These are phyloP conservation scores for Lasioglossum malachurum DNA, from an alignment of 2,888 invertebrate genomes.

Conservation along the genomic window DNA sequence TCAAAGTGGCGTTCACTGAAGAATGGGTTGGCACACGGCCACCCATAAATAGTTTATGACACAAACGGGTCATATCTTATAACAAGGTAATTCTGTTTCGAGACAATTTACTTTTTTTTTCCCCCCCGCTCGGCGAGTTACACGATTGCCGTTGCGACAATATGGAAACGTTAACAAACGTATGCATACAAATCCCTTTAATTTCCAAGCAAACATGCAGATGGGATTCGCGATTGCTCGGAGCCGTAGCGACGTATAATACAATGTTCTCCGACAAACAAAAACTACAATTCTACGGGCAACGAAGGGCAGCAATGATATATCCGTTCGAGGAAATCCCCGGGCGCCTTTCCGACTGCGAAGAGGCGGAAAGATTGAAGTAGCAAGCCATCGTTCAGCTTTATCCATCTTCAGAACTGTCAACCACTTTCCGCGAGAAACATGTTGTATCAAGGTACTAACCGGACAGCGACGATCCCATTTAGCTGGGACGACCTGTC, in stretches of 20 bases:
- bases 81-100: constrained; percentile 21
- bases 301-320: not conserved
- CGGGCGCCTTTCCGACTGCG: not conserved
- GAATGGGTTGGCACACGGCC: constrained; percentile 36
- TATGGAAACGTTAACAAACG: constrained; percentile 5
- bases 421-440: not conserved
- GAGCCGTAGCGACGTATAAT: not conserved
- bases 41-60: constrained; percentile 46
- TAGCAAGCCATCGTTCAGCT: not conserved
- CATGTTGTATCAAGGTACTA: not conserved
- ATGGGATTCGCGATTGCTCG: not conserved
- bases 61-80: constrained; percentile 33
- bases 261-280: not conserved
- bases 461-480: not conserved
- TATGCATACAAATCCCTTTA: not conserved
- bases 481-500: not conserved
- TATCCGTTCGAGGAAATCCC: not conserved
- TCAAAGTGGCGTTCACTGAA: constrained; percentile 39
- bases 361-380: not conserved
- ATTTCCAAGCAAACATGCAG: not conserved
- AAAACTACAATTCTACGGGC: not conserved
- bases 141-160: not conserved
- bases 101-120: not conserved
- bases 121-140: not conserved
- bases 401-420: not conserved